phyloP scores from a whole-genome alignment of 2,888 invertebrate species.

The Nephrocerus scutellatus region DNA sequence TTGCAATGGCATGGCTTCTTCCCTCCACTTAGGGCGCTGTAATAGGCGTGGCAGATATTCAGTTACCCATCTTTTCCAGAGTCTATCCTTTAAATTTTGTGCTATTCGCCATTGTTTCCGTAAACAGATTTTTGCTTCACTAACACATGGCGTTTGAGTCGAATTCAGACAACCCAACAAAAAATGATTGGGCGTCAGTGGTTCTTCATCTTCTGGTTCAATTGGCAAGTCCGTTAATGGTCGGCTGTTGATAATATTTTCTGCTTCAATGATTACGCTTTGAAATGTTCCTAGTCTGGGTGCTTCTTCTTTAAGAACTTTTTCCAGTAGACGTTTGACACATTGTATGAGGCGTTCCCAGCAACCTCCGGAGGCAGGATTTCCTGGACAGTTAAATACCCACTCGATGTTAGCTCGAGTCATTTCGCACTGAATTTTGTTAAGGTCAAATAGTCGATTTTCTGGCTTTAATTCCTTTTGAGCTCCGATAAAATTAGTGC shows the following conservation, averaged over 20 bases:
- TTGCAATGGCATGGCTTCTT: constrained; percentile 2
- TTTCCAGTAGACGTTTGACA: constrained; percentile 2
- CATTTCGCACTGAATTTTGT: constrained; percentile 6
- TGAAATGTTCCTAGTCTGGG: constrained; percentile 4
- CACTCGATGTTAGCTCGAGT: constrained; percentile 13
- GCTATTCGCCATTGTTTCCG: constrained; percentile 6
- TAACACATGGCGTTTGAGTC: constrained; percentile 1
- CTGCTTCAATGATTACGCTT: constrained; percentile 10
- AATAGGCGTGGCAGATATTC: constrained; percentile 12
- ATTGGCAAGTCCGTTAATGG: constrained; percentile 27
- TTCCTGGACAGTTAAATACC: constrained; percentile 14
- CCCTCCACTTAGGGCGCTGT: constrained; percentile 8
- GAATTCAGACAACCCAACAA: constrained; percentile 1
- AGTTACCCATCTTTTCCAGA: constrained; percentile 10
- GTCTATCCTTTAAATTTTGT: constrained; percentile 1
- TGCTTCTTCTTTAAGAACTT: constrained; percentile 4
- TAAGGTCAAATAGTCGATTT: constrained; percentile 11
- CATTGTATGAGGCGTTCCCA: constrained; percentile 12
- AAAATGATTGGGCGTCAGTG: constrained; percentile 8
- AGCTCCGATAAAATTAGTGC: constrained; percentile 15
- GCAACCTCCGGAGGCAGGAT: constrained; percentile 15
- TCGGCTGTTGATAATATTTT: constrained; percentile 12
- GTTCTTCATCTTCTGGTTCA: constrained; percentile 1
- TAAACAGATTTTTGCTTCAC: background rate
- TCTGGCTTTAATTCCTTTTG: constrained; percentile 12